Evolutionary conservation across 2,113 vertebrate genomes (phyloP).

Genomic region (Ceyx cyanopectus): DNA sequence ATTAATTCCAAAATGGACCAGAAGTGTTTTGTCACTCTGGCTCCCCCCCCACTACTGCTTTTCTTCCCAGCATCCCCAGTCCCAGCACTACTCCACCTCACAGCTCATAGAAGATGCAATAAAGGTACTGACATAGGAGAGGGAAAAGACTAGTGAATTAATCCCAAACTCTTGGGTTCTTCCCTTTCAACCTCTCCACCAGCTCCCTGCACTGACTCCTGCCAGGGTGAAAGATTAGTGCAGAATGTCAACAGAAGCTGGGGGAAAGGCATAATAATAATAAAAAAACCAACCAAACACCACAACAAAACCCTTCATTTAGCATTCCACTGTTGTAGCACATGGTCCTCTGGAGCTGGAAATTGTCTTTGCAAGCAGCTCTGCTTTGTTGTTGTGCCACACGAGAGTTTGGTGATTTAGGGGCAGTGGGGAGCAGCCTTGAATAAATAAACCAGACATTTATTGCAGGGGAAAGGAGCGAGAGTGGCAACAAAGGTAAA

Average conservation of each 20-base stretch:
- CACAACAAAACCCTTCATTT: constrained; percentile 10
- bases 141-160: not conserved
- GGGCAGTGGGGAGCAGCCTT: not conserved
- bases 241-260: not conserved
- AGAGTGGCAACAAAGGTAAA: not conserved
- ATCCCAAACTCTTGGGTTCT: not conserved
- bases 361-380: constrained; percentile 3
- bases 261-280: too few relatives aligned
- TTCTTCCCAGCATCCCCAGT: not conserved
- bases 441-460: constrained; percentile 26
- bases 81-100: constrained; percentile 33
- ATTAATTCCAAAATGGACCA: constrained; percentile 68
- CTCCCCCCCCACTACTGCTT: not conserved
- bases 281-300: too few relatives aligned
- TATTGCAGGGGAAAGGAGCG: not conserved
- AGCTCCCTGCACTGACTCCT: constrained; percentile 23
- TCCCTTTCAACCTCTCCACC: not conserved
- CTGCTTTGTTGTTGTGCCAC: not conserved
- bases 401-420: not conserved
- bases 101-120: constrained; percentile 19
- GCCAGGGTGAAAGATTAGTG: constrained; percentile 26
- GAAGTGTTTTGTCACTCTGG: constrained; percentile 67
- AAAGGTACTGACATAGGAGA: not conserved
- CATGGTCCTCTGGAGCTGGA: constrained; percentile 26
- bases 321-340: constrained; percentile 46